Evolutionary conservation across 2,113 vertebrate species (phyloP), one percentile per base, ranked within the genome.

Genomic region (Fregetta grallaria): DNA sequence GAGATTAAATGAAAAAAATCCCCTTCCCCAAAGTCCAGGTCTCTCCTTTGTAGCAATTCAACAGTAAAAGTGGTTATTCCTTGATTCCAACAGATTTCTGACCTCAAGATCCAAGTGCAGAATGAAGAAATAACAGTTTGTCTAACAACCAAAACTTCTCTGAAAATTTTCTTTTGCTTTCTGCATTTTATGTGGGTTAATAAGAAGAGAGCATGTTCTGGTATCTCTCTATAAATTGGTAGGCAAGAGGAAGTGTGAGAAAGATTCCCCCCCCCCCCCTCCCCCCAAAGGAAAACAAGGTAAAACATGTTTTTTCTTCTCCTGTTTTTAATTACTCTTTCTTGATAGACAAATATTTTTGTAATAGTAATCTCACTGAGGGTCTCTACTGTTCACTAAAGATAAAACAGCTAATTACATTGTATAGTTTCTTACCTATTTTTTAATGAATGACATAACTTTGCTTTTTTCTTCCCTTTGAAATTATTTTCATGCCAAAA

Each of bases 341-440:
- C 45, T 80, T 79, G 18, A 44, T 42, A 49, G 20, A 92, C 14
- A 67, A 76, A 40, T 70, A 52, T 30, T 22, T 72, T 59, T n/a
- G 17, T 11, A 68, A 34, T 11, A 77, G 7, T 42, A 94, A 83
- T 49, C 53, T 91, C 86, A 91, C 56, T 80, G 86, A 91, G 59
- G 84, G 45, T 91, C 83, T 97, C 86, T 94, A 75, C 71, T 66
- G 52, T 88, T 86, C 67, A 84, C 5, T 86, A 47, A 65, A 80
- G 67, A 75, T 70, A 95, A 85, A 32, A 75, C 80, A 91, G 13
- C 8, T 82, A 82, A 75, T 79, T 73, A 50, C 10, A 30, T 44
- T 67, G 9, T 34, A 40, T 27, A 49, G 22, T 81, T 65, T 63
- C 52, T 40, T 71, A 44, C 8, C 6, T 77, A 26, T 34, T 88